A percentile compares a stretch with the other conserved stretches of the same genome.
Conservation (phyloP, 2,888 invertebrate genomes). For the Hypolimnas misippus region DNA sequence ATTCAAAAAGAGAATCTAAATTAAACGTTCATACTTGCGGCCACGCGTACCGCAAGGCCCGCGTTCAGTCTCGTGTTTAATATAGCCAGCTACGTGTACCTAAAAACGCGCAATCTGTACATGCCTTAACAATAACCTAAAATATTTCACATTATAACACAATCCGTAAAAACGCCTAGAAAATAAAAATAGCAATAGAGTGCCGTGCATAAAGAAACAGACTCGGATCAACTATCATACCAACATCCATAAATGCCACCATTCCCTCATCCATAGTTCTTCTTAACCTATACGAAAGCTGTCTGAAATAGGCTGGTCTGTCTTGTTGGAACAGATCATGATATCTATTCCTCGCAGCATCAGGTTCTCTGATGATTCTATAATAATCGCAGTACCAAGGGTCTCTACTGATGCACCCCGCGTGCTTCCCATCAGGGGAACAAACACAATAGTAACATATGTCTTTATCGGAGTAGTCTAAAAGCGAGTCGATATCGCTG, state of each 20-base stretch:
- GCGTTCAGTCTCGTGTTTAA: too few relatives aligned
- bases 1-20: too few relatives aligned
- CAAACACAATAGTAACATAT: conserved; percentile 70
- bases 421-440: conserved; percentile 48
- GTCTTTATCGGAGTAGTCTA: conserved; percentile 55
- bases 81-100: too few relatives aligned
- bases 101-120: too few relatives aligned
- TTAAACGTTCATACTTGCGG: too few relatives aligned
- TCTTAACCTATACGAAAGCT: conserved; percentile 64
- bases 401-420: conserved; percentile 58
- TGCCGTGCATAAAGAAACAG: not conserved
- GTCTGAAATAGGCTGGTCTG: conserved; percentile 64
- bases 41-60: too few relatives aligned
- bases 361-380: conserved; percentile 49
- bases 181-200: not conserved
- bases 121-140: not conserved
- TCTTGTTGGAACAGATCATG: conserved; percentile 58
- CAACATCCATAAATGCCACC: conserved; percentile 60
- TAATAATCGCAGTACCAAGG: conserved; percentile 66
- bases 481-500: conserved; percentile 53
- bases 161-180: not conserved
- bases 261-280: conserved; percentile 71
- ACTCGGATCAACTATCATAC: conserved; percentile 48
- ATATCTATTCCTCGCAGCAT: conserved; percentile 55
- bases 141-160: not conserved